These are phyloP conservation scores for Apocheima hispidaria DNA, from an alignment of 2,888 invertebrate genomes.

Conservation along the genomic window DNA sequence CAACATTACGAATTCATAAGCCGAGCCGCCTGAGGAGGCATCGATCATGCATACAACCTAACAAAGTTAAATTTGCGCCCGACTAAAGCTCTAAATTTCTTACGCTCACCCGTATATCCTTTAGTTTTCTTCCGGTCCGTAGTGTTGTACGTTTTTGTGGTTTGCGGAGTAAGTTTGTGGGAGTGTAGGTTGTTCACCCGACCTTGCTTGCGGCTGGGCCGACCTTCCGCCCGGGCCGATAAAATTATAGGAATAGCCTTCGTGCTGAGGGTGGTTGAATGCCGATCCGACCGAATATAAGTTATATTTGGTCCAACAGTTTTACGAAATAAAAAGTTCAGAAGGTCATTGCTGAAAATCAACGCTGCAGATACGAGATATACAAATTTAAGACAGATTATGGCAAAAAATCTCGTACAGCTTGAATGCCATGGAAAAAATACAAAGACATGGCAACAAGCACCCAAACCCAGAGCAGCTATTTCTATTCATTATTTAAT, in stretches of 20 bases:
- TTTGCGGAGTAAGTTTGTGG: constrained; percentile 30
- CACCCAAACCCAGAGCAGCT: no score
- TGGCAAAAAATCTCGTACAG: no score
- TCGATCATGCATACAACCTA: constrained; percentile 61
- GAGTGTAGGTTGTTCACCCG: constrained; percentile 49
- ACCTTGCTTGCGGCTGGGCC: constrained; percentile 49
- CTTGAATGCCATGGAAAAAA: no score
- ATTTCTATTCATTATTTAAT: no score
- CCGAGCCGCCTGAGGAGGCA: constrained; percentile 43
- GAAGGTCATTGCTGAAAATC: neutral
- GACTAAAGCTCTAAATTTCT: constrained; percentile 10
- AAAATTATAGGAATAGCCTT: constrained; percentile 42
- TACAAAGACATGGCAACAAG: no score
- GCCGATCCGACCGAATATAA: neutral
- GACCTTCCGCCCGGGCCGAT: constrained; percentile 36
- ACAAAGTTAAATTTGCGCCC: constrained; percentile 34
- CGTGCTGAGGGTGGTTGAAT: constrained; percentile 24
- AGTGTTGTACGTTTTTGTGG: constrained; percentile 19
- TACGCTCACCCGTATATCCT: constrained; percentile 13
- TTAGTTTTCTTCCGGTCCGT: constrained; percentile 12
- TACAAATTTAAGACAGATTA: no score
- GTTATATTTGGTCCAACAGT: constrained; percentile 10
- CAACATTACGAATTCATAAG: constrained; percentile 57
- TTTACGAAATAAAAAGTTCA: neutral
- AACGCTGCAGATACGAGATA: no score